Conservation (phyloP, 1,140 invertebrate species). For the Caenorhabditis latens region DNA sequence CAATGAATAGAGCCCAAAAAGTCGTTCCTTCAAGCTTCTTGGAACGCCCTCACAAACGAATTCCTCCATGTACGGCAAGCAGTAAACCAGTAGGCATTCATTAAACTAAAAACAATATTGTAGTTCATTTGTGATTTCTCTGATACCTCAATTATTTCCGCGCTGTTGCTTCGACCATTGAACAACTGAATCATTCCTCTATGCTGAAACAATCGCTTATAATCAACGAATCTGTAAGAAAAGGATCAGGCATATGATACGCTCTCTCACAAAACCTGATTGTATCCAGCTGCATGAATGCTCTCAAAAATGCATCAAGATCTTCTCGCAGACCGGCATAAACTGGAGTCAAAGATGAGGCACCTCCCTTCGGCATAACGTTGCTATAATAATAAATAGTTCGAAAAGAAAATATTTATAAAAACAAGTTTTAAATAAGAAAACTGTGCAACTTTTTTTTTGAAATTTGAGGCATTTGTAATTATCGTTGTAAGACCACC, state of each 20-base stretch:
- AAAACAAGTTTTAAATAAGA: background rate
- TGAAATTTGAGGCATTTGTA: background rate
- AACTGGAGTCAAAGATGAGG: slow-evolving; percentile 3
- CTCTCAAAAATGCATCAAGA: slow-evolving; percentile 6
- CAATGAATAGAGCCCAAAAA: slow-evolving; percentile 35
- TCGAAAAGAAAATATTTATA: background rate
- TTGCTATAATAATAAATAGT: background rate
- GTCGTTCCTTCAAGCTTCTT: background rate
- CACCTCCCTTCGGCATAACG: slow-evolving; percentile 19
- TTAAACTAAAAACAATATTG: slow-evolving; percentile 13
- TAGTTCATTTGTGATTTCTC: background rate
- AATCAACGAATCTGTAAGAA: slow-evolving; percentile 18
- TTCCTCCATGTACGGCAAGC: slow-evolving; percentile 41
- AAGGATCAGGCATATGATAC: background rate
- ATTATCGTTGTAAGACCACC: background rate
- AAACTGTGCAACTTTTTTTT: background rate
- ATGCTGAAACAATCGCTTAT: background rate
- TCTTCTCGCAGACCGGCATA: slow-evolving; percentile 33
- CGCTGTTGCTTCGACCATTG: slow-evolving; percentile 13
- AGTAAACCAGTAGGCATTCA: slow-evolving; percentile 4
- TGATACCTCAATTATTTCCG: slow-evolving; percentile 40
- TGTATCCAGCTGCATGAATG: background rate
- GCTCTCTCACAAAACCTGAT: background rate
- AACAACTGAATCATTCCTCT: slow-evolving; percentile 9
- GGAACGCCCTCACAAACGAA: background rate